Evolutionary conservation across 2,888 invertebrate genomes (phyloP).

Genomic region (Thelaira solivaga): DNA sequence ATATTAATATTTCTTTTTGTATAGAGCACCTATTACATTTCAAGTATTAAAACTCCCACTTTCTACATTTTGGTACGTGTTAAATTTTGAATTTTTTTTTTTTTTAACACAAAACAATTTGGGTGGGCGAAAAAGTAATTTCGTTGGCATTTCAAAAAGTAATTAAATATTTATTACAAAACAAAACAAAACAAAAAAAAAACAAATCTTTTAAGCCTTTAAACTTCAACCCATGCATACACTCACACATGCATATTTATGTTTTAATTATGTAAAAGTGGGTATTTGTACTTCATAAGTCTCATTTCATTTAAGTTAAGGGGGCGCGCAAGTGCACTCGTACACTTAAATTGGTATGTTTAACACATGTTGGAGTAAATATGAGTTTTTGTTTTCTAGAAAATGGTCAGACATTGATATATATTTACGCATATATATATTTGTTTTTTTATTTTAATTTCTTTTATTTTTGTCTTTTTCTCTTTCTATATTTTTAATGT

Average conservation of each 20-base stretch:
- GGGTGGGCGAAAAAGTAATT: slow-evolving; percentile 30
- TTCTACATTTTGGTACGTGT: slow-evolving; percentile 9
- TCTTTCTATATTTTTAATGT: slow-evolving; percentile 28
- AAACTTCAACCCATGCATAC: background rate
- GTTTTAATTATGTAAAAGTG: no score
- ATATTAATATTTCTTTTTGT: background rate
- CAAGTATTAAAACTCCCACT: background rate
- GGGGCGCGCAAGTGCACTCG: background rate
- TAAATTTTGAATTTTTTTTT: slow-evolving; percentile 1
- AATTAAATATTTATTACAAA: background rate
- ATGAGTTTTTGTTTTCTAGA: background rate
- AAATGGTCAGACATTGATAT: no score
- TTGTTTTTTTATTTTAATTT: background rate
- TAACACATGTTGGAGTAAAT: slow-evolving; percentile 27
- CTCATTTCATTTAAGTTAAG: background rate
- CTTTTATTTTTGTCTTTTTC: background rate
- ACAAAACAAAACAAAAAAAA: no score
- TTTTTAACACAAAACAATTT: background rate
- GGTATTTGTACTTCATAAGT: background rate
- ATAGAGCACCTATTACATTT: background rate
- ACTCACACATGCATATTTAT: background rate
- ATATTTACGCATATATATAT: background rate
- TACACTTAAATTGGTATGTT: background rate
- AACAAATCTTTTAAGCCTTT: background rate
- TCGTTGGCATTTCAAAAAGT: background rate